Evolutionary conservation across 2,888 invertebrate species (phyloP), one percentile per base, ranked within the genome.

Genomic region (Miltochrista miniata): DNA sequence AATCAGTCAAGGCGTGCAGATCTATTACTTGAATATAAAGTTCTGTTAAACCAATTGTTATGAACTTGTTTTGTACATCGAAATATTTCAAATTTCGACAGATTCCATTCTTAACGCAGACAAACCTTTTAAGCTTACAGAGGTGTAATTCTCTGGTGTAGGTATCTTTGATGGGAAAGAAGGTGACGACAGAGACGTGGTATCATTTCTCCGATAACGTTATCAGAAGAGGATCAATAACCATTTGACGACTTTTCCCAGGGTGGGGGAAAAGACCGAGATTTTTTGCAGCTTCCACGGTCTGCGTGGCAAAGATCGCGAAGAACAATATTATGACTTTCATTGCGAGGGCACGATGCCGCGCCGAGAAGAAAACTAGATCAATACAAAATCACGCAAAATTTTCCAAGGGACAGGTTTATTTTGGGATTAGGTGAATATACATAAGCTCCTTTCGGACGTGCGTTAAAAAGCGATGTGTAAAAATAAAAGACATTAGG

Each of bases 191-290:
- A 11, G 94, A 94, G 2, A 95, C 72, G 38, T 94, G 87, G 68
- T 95, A 94, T 1, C 94, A 94, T 41, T 92, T 86, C 15, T 83
- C 81, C 0, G 93, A 93, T 45, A 95, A 74, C 36, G 86, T 90
- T 45, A 83, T 85, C 7, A 94, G 70, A 3, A 94, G 77, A 0
- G 92, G 92, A 39, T 92, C 89, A 72, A 93, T 94, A 0, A 94
- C 93, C 74, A 93, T 89, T 63, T 93, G 94, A 65, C 95, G 95
- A 61, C 94, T 95, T 54, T 92, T 93, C 0, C 93, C 93, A 0
- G 91, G 87, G 66, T 94, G 92, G 0, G 93, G 92, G 65, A 94
- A 94, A 0, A 94, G 75, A 2, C 92, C 93, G 39, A 95, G 85
- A 45, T 94, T 92, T 39, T 92, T 91, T 44, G 89, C 91, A 45